Base-by-base conservation (phyloP, 1,140 invertebrate species). In the Neodiprion lecontei region DNA sequence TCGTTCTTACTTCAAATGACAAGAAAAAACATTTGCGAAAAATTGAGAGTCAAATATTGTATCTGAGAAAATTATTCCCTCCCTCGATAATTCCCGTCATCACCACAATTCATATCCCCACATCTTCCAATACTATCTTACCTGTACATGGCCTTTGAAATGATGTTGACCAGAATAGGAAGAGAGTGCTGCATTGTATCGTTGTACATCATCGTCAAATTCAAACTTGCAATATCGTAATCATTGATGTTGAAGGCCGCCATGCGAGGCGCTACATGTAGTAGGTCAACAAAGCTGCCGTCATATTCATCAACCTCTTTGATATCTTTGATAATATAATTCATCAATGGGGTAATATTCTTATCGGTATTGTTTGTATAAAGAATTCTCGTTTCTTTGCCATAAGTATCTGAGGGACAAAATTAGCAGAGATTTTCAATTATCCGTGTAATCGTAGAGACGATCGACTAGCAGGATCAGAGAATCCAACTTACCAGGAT, bases 121-220 rank as follows among this genome's bases (percentile, higher is more conserved):
- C 68, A 53, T 61, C 69, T 69, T 68, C 76, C 68, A 75, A 74
- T 79, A 77, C 75, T 61, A 61, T 67, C 83, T 84, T 83, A 93
- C 92, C 89, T 92, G 83, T 94, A 90, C 73, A 95, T 88, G 48
- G 90, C 90, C 84, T 96, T 95, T 72, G 91, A 93, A 72, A 96
- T 87, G 48, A 95, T 83, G 84, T 95, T 95, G 48, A 96, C 87
- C 14, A 94, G 87, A 70, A 95, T 92, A 1, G 95, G 95, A 75
- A 96, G 88, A 53, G 93, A 93, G 87, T 96, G 95, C 66, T 93
- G 91, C 80, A 91, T 92, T 0, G 94, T 95, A 80, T 94, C 94
- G 81, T 96, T 96, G 87, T 95, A 96, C 72, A 94, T 88, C 48
- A 92, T 86, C n/a, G 90, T 91, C 76, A 93, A 89, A 67, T 86